Base-by-base conservation (phyloP, 1,140 invertebrate genomes). In the Rhagoletis zephyria region DNA sequence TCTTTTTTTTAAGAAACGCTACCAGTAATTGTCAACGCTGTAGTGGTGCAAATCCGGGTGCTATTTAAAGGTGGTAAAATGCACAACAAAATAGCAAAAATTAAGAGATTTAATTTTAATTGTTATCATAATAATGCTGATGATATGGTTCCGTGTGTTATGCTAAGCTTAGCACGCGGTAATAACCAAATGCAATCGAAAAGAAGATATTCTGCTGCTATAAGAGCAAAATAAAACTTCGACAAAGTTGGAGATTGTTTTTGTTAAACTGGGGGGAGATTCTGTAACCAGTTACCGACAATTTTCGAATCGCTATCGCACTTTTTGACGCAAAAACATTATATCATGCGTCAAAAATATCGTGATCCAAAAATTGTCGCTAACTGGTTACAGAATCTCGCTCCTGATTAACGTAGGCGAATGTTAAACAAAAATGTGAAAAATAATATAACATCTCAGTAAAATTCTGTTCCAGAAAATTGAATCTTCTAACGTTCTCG, bases 21-120 rank as follows among this genome's bases (percentile, higher is more conserved):
- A 88, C 90, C 30, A 85, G 87, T n/a, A 87, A 89, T 87, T 91
- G 90, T 61, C 89, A 89, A 16, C 89, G 91, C 63, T 91, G 91
- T 89, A 90, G 89, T n/a, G 89, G 88, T 64, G 89, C 89, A 9
- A 89, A 56, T 19, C n/a, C 42, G 7, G 10, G 48, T 59, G 19
- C 48, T 19, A n/a, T 48, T 51, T 81, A 81, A 56, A 30, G 2
- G 7, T 30, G 9, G 5, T 81, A n/a, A 16, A 81, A 81, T 16
- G 19, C 16, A 56, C 74, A 56, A 2, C n/a, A 9, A 56, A 3
- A 81, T 48, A 56, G 2, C n/a, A 9, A 56, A 3, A 81, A 19
- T 81, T 56, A 81, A 19, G 51, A 56, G 48, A 45, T 48, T 48
- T 45, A 74, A 74, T 48, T 45, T 9, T 3, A 30, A 63, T 16